Percentiles rank a stretch among this genome's conserved stretches.
Evolutionary conservation across 2,797 vertebrate genomes (phyloP).

Genomic region (Heliangelus exortis): DNA sequence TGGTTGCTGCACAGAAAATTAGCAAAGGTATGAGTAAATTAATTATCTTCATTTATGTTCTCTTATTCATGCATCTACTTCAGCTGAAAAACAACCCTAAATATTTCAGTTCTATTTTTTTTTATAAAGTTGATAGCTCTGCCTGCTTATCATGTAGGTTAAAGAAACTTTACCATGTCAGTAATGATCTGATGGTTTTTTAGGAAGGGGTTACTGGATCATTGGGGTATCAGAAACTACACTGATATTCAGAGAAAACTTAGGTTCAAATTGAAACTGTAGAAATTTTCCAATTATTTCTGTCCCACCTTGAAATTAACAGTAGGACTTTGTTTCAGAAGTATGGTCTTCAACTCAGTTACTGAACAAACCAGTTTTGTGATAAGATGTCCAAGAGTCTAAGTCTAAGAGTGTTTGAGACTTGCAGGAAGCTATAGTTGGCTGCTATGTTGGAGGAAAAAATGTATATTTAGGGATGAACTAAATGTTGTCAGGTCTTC

Average conservation of each 20-base stretch:
- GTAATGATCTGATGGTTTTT: no score
- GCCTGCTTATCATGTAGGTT: no score
- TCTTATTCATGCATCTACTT: not conserved
- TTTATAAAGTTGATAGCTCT: not conserved
- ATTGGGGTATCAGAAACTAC: not conserved
- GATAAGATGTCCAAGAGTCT: not conserved
- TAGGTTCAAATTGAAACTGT: not conserved
- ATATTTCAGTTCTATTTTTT: not conserved
- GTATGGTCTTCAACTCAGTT: not conserved
- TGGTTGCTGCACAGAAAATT: slow-evolving; percentile 95
- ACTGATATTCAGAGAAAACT: not conserved
- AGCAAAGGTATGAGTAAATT: slow-evolving; percentile 88
- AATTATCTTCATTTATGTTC: not conserved
- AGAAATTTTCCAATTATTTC: not conserved
- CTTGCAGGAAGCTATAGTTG: not conserved
- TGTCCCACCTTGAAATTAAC: not conserved
- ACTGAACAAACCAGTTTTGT: not conserved
- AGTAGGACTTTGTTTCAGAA: not conserved
- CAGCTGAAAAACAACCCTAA: not conserved
- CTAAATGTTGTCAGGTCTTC: not conserved
- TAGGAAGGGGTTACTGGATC: not conserved
- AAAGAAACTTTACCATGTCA: no score
- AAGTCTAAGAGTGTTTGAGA: not conserved
- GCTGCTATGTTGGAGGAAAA: not conserved
- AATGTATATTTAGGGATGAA: not conserved